Conservation (phyloP, 2,113 vertebrate species). For the Vidua chalybeata region DNA sequence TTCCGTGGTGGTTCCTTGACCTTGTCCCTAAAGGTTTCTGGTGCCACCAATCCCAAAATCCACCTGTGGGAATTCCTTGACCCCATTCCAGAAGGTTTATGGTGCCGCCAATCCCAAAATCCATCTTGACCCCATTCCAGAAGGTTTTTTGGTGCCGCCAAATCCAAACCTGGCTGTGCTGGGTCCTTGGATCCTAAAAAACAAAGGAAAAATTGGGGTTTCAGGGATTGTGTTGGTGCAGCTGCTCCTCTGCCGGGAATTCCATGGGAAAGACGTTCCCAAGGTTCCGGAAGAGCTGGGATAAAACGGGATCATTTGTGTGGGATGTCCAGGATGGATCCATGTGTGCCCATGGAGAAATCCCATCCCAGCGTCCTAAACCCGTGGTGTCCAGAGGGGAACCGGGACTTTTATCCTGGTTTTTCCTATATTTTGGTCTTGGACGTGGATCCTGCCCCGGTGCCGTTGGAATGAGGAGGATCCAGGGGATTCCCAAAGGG, state of each 20-base stretch:
- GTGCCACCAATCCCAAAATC: neutral
- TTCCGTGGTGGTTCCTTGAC: neutral
- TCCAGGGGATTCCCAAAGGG: neutral
- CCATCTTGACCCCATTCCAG: too few relatives aligned
- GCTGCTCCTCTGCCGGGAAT: neutral
- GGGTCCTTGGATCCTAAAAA: neutral
- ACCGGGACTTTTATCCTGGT: accelerated
- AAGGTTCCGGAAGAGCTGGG: neutral
- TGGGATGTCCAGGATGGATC: neutral
- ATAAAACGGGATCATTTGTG: accelerated
- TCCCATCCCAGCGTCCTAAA: neutral
- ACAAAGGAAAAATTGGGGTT: accelerated
- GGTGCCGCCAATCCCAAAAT: neutral
- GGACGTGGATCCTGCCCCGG: neutral
- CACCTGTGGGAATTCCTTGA: neutral
- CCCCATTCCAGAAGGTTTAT: neutral
- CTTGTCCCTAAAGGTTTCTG: too few relatives aligned
- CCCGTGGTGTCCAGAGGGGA: accelerated
- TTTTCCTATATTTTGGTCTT: neutral
- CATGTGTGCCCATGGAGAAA: neutral
- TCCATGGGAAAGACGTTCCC: neutral
- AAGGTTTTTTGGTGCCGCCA: neutral
- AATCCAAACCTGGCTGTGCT: neutral
- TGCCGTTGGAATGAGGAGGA: neutral
- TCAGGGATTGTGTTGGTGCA: too few relatives aligned